These are phyloP conservation scores for Florisuga fusca DNA, from an alignment of 2,797 vertebrate genomes.

Conservation along the genomic window DNA sequence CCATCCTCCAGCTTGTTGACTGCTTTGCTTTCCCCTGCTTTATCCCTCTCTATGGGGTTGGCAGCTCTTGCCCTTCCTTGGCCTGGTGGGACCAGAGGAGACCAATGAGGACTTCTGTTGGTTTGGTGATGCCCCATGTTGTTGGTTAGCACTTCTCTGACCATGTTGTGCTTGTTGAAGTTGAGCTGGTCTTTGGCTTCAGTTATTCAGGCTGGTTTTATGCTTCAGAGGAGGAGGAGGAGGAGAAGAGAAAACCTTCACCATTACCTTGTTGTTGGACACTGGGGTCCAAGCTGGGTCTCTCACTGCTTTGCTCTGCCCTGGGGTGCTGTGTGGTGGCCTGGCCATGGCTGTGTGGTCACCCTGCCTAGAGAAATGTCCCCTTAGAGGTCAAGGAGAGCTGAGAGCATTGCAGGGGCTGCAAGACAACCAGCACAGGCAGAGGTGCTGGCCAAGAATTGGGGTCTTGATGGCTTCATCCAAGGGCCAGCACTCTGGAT, in stretches of 20 bases:
- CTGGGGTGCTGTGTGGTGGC: accelerated
- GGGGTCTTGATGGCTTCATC: not conserved
- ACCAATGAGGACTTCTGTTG: not conserved
- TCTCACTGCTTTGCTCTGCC: not conserved
- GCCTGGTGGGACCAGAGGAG: not conserved
- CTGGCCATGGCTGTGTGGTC: not conserved
- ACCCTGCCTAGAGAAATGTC: not conserved
- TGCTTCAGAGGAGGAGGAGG: not conserved
- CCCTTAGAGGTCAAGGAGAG: not conserved
- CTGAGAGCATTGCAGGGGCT: not conserved
- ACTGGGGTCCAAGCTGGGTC: not conserved
- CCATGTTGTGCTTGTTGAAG: not conserved
- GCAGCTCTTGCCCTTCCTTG: not conserved
- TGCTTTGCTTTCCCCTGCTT: not conserved
- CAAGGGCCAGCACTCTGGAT: not conserved
- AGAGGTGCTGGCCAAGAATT: not conserved
- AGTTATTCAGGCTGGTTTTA: not conserved
- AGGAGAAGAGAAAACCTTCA: not conserved
- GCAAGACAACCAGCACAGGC: not conserved
- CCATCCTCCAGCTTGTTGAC: not conserved
- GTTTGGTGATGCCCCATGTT: not conserved
- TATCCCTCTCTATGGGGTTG: not conserved
- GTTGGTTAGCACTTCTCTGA: not conserved
- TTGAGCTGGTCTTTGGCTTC: not conserved
- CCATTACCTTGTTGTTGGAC: not conserved